A percentile compares a stretch with the other conserved stretches of the same genome.
Conservation (phyloP, 2,888 invertebrate genomes). For the Neocrepidodera transversa region DNA sequence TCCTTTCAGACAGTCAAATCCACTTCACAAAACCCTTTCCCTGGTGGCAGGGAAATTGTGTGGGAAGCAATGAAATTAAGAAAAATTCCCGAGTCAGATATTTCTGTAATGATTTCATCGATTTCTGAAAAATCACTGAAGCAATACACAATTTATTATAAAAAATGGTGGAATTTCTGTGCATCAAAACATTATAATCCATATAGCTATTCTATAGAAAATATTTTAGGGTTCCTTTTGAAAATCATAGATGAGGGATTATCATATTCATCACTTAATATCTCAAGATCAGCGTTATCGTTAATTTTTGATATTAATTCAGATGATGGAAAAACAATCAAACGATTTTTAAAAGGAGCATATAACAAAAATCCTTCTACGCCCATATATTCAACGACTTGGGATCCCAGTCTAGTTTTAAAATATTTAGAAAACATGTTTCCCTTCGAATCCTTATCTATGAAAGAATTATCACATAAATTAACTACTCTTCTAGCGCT, state of each 20-base stretch:
- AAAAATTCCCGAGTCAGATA: not conserved
- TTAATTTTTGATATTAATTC: too few relatives aligned
- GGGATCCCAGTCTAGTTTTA: slow-evolving; percentile 10
- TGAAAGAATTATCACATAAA: not conserved
- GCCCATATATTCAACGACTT: slow-evolving; percentile 10
- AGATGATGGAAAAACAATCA: too few relatives aligned
- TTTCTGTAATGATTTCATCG: slow-evolving; percentile 3
- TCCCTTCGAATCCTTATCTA: not conserved
- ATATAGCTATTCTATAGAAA: not conserved
- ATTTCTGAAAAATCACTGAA: not conserved
- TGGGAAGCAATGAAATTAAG: slow-evolving; percentile 1
- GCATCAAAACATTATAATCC: not conserved
- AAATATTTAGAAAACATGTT: not conserved
- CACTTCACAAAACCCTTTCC: too few relatives aligned
- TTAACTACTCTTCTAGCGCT: not conserved
- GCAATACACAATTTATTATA: slow-evolving; percentile 7
- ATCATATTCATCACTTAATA: too few relatives aligned
- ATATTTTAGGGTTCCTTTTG: not conserved
- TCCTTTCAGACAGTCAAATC: not conserved
- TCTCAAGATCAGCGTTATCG: too few relatives aligned
- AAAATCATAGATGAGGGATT: not conserved
- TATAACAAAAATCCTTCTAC: slow-evolving; percentile 2
- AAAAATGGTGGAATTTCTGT: slow-evolving; percentile 9
- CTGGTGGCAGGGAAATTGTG: slow-evolving; percentile 8
- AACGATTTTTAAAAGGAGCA: slow-evolving; percentile 5